Conservation (phyloP, 23 tunicate genomes). For the Botrylloides violaceus region DNA sequence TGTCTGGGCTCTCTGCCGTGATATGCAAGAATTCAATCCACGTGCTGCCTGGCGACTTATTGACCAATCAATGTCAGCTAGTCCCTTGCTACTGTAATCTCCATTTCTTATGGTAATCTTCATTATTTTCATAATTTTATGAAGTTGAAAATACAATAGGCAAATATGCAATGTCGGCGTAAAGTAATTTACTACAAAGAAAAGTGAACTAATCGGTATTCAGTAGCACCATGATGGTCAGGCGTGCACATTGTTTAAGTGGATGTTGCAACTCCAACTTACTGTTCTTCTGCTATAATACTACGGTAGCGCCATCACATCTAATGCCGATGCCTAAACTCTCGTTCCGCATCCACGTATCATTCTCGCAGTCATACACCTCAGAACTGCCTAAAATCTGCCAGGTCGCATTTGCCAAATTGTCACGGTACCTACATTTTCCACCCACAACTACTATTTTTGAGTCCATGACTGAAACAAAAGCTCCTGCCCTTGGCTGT, state of each 20-base stretch:
- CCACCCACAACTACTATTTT: conserved; percentile 23
- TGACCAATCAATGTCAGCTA: conserved; percentile 70
- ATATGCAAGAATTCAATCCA: conserved; percentile 68
- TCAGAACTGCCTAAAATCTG: not conserved
- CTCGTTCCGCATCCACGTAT: not conserved
- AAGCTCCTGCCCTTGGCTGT: conserved; percentile 20
- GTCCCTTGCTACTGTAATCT: conserved; percentile 57
- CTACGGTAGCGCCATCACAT: conserved; percentile 19
- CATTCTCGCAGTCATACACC: conserved; percentile 6
- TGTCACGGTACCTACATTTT: not conserved
- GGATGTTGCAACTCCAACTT: not conserved
- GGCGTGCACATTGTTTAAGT: not conserved
- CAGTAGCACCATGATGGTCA: too few relatives aligned
- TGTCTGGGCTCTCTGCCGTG: conserved; percentile 94
- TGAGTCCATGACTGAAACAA: conserved; percentile 16
- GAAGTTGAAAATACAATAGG: not conserved
- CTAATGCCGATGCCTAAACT: not conserved
- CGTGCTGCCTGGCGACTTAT: conserved; percentile 83
- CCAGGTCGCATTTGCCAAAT: not conserved
- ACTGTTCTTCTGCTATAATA: not conserved
- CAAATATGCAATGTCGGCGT: too few relatives aligned
- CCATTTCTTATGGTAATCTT: too few relatives aligned
- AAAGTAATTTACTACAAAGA: too few relatives aligned
- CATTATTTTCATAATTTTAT: not conserved
- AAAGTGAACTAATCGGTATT: too few relatives aligned